phyloP scores from a whole-genome alignment of 2,113 vertebrate species.

The Chelonoidis abingdonii region DNA sequence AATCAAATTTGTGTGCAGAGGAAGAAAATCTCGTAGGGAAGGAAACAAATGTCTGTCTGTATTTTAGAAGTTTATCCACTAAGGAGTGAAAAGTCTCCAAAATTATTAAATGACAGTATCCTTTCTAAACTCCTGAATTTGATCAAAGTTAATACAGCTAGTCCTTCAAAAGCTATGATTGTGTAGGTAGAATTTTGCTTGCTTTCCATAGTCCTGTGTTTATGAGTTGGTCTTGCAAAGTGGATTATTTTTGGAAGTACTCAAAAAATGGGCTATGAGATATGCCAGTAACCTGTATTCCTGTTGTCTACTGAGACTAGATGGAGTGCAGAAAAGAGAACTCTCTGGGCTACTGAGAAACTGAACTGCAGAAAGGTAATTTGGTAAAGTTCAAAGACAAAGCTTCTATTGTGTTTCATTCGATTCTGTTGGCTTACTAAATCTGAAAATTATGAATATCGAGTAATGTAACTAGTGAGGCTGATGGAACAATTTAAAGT shows the following conservation, averaged over 20 bases:
- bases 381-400: background rate
- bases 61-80: background rate
- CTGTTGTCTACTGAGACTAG: background rate
- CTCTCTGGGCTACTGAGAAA: background rate
- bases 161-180: background rate
- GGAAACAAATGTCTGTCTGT: background rate
- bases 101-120: background rate
- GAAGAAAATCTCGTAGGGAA: background rate
- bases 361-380: background rate
- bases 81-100: background rate
- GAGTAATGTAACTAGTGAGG: background rate
- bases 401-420: background rate
- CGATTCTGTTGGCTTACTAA: background rate
- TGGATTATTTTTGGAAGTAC: constrained; percentile 37
- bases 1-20: background rate
- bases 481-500: background rate
- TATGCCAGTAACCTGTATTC: background rate
- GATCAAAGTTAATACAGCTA: background rate
- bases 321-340: background rate
- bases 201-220: background rate
- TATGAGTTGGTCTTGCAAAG: constrained; percentile 7
- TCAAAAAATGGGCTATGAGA: constrained; percentile 13
- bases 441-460: background rate
- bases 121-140: background rate
- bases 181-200: background rate